These are phyloP conservation scores for Yponomeuta sedellus DNA, from an alignment of 2,888 invertebrate genomes.

Conservation along the genomic window DNA sequence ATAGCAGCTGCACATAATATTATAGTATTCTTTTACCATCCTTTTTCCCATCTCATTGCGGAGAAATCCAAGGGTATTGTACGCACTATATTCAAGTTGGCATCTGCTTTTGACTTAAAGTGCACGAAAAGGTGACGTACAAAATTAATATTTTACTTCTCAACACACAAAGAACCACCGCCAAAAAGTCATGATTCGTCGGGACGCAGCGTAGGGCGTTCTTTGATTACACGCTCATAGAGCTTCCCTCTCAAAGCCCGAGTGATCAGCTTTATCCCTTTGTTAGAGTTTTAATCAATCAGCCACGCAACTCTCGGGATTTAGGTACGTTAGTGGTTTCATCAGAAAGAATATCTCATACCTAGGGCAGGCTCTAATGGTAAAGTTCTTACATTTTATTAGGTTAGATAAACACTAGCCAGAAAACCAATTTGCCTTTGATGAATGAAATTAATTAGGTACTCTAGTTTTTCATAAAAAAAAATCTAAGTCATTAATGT, in stretches of 20 bases:
- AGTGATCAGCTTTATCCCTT: constrained; percentile 71
- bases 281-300: constrained; percentile 75
- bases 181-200: constrained; percentile 49
- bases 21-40: too few species aligned
- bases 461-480: too few species aligned
- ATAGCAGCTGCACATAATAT: too few species aligned
- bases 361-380: not conserved
- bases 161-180: constrained; percentile 32
- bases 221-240: constrained; percentile 69
- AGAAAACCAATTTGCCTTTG: not conserved
- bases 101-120: not conserved
- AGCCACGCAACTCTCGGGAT: constrained; percentile 34
- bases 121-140: not conserved
- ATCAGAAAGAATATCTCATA: not conserved
- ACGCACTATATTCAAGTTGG: not conserved
- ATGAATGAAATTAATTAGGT: not conserved
- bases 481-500: too few species aligned
- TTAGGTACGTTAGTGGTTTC: constrained; percentile 21
- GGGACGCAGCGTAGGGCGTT: constrained; percentile 45
- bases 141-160: constrained; percentile 22
- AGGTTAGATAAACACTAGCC: not conserved
- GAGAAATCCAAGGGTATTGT: too few species aligned
- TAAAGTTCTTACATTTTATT: not conserved
- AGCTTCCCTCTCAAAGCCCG: constrained; percentile 65
- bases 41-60: too few species aligned